Base-by-base conservation (phyloP, 2,888 invertebrate species). In the Monopis laevigella region DNA sequence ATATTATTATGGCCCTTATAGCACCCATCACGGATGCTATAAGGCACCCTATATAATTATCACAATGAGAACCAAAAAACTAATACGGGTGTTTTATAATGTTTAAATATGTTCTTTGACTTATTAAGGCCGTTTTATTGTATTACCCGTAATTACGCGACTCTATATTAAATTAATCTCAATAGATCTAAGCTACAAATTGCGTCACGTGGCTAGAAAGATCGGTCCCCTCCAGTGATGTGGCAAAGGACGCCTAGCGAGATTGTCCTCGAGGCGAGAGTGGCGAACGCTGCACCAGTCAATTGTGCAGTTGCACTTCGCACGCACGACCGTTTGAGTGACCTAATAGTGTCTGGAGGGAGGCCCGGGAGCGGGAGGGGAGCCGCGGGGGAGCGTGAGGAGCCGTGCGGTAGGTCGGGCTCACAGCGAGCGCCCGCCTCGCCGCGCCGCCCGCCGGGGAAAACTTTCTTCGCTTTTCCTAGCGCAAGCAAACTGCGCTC, bases 221-320 rank as follows among this genome's bases (percentile, higher is more conserved):
- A 77, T 71, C 75, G 69, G 73, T 74, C 78, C 78, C 78, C 78
- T 69, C 78, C 29, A 40, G 40, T 66, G 68, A 67, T 71, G 71
- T 71, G 67, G 75, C 61, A 73, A 77, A 78, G 78, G 77, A 78
- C 78, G 77, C 68, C 56, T 52, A 77, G 73, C 71, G 77, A 80
- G 78, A 73, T 80, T 77, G 78, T 80, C 78, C 78, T 80, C 78
- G 78, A 74, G 72, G 78, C 78, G 78, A 78, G 77, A 75, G 78
- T 77, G 74, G 69, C 73, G 75, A 74, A 74, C 75, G 77, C 68
- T 77, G 77, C 77, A 75, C 69, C 70, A 74, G 74, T 75, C 67
- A 64, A 73, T 74, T 75, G 75, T 74, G 77, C 66, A 63, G 75
- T 69, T 73, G 75, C 74, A 74, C 54, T 74, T 73, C 66, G 73